Conservation (phyloP, 1,140 invertebrate genomes). For the Hylyphantes graminicola region DNA sequence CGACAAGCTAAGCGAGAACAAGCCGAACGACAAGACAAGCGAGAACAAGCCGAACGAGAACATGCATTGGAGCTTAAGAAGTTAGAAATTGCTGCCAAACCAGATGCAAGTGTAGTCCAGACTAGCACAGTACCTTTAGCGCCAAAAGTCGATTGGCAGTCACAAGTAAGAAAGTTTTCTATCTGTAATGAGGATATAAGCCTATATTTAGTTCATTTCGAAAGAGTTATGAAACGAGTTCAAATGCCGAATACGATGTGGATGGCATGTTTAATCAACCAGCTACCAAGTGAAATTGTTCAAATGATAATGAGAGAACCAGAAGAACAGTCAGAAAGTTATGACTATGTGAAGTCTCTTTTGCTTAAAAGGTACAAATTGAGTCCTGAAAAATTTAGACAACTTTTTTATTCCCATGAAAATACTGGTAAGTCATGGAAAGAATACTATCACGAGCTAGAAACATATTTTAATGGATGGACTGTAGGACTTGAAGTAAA, state of each 20-base stretch:
- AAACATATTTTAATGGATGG: not conserved
- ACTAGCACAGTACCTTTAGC: not conserved
- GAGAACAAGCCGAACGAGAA: not conserved
- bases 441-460: not conserved
- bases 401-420: not conserved
- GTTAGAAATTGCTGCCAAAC: not conserved
- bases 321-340: not conserved
- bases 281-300: not conserved
- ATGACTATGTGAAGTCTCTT: too few relatives aligned
- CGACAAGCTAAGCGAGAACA: not conserved
- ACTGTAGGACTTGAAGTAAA: not conserved
- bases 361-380: not conserved
- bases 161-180: not conserved
- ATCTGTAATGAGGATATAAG: not conserved
- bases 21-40: not conserved
- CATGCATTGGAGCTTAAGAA: not conserved
- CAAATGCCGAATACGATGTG: not conserved
- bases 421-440: not conserved
- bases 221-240: not conserved
- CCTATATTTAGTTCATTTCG: not conserved
- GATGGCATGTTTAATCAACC: not conserved
- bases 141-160: not conserved
- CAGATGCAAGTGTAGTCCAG: not conserved
- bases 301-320: slow-evolving; percentile 2
- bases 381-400: slow-evolving; percentile 15